phyloP scores from a whole-genome alignment of 2,113 vertebrate genomes.

The Alethe diademata region DNA sequence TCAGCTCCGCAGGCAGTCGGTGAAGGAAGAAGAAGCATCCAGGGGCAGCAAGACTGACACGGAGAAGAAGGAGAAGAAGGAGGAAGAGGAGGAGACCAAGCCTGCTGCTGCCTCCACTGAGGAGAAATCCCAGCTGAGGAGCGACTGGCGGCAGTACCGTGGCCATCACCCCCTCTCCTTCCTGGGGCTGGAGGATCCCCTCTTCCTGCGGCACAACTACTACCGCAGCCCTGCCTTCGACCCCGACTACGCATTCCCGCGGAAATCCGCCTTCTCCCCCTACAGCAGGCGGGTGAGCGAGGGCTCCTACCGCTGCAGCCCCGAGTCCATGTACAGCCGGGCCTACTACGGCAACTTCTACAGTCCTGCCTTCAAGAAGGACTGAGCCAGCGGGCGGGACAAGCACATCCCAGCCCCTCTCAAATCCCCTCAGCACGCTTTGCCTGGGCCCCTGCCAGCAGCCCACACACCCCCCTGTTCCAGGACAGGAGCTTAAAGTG shows the following conservation, averaged over 20 bases:
- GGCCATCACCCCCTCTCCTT: conserved; percentile 53
- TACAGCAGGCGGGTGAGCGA: conserved; percentile 68
- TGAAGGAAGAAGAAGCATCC: conserved; percentile 53
- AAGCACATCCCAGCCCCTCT: accelerated
- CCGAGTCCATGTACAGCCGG: conserved; percentile 62
- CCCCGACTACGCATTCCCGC: not conserved
- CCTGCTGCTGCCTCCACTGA: not conserved
- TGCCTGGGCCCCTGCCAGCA: not conserved
- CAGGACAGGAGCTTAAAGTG: not conserved
- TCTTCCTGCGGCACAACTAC: conserved; percentile 20
- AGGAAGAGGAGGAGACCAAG: not conserved
- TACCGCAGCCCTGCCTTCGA: conserved; percentile 40
- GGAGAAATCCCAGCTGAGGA: conserved; percentile 23
- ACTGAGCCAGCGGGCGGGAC: not conserved
- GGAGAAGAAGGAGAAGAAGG: not conserved
- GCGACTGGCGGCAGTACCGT: conserved; percentile 20
- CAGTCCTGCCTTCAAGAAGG: conserved; percentile 68
- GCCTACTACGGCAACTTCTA: conserved; percentile 61
- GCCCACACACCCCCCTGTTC: not conserved
- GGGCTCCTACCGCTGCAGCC: conserved; percentile 73
- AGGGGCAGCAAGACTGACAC: not conserved
- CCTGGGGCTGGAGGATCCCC: conserved; percentile 61
- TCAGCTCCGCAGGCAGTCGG: conserved; percentile 69
- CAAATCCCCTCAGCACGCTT: not conserved
- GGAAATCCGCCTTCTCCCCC: conserved; percentile 32